Evolutionary conservation across 2,113 vertebrate genomes (phyloP), one percentile per base, ranked within the genome.

Genomic region (Halichoerus grypus): DNA sequence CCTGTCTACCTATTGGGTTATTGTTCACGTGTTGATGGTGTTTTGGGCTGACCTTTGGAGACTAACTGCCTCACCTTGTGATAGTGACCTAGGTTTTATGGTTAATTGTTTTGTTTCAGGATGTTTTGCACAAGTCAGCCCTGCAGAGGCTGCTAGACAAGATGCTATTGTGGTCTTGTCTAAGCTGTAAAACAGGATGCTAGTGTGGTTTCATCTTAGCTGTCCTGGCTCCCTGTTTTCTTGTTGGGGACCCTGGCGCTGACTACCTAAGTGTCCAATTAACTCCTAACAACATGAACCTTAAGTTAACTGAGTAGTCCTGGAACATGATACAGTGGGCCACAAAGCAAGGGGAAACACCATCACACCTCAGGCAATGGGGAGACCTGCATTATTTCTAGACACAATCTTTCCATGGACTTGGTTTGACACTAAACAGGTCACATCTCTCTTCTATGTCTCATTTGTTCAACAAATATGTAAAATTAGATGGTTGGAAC

Each of bases 231-330:
- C 1, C 4, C 4, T n/a, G 33, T n/a, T 36, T 69, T 19, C 67
- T n/a, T 69, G 7, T 69, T 69, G 67, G 33, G 8, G 67, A 69
- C n/a, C 16, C 33, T 36, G 67, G 33, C 7, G 33, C 28, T 31
- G 28, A 65, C 26, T 31, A 31, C 61, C 28, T 65, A 12, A 63
- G 33, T 69, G 33, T 69, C 67, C 16, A 69, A 69, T 69, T 16
- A 69, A 69, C 33, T 69, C 67, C 33, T n/a, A n/a, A 69, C 33
- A 36, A 21, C 15, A 3, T 15, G 7, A 65, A 16, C 7, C 69
- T 95, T 57, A 77, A 28, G 36, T 95, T 84, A 90, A 90, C n/a
- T 15, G 28, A 46, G n/a, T 90, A 83, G 39, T 46, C 46, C n/a
- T 84, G 31, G 3, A 77, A 67, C 16, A 28, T 84, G 63, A 53